Evolutionary conservation across 2,888 invertebrate genomes (phyloP), one percentile per base, ranked within the genome.

Genomic region (Agrochola macilenta): DNA sequence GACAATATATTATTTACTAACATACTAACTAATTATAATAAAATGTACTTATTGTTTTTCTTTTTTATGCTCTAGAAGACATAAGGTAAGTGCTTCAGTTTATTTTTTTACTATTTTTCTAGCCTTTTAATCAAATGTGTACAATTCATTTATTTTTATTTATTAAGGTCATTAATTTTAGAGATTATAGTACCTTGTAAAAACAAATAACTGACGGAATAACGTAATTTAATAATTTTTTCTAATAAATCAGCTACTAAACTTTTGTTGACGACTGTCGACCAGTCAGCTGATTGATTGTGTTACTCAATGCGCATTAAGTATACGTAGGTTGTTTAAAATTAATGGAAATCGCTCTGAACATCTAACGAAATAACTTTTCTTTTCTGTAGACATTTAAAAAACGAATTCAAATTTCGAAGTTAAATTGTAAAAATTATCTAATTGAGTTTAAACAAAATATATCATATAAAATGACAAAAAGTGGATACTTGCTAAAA

Each of bases 61-160:
- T 63, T 63, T 76, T 72, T 60, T 20, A n/a, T 69, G 80, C 80
- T 80, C n/a, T 83, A 81, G 84, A 73, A n/a, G 2, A 3, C 14
- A 9, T 7, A 78, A 90, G 91, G 91, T 92, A 90, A 90, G 91
- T 90, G 81, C 75, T 85, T 81, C n/a, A 20, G 26, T 76, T 35
- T 79, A 23, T 74, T 43, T 35, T n/a, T 20, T 57, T 12, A 14
- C 5, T 12, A 30, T 39, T 26, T 30, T 23, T 81, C 14, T 35
- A 54, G 17, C 23, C 12, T 14, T 61, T 1, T 46, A 57, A 23
- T 49, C 8, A 17, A 43, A 20, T 74, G 26, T 57, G 1, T 54
- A 54, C 5, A 30, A n/a, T n/a, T n/a, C n/a, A n/a, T n/a, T n/a
- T n/a, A n/a, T n/a, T n/a, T n/a, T n/a, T 58, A 26, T 46, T 14